These are phyloP conservation scores for Himalopsyche kuldschensis DNA, from an alignment of 2,888 invertebrate genomes.

Conservation along the genomic window DNA sequence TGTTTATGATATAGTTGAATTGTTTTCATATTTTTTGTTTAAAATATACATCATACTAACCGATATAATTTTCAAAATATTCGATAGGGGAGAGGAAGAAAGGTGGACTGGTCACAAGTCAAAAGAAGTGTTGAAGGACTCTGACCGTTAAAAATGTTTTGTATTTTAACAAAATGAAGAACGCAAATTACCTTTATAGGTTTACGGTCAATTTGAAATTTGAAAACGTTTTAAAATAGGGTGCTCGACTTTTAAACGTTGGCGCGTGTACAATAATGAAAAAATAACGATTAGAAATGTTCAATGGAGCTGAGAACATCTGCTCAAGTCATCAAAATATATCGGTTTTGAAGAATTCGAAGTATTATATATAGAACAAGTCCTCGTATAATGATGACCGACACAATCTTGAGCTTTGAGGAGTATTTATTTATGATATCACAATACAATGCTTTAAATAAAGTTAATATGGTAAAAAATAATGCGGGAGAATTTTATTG, in stretches of 20 bases:
- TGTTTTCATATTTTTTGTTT: no score
- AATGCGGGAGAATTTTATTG: no score
- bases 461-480: no score
- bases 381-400: no score
- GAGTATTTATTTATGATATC: no score
- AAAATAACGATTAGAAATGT: background rate
- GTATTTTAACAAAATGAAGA: background rate
- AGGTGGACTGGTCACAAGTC: background rate
- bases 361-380: no score
- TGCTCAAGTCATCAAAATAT: background rate
- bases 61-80: background rate
- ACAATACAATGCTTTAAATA: no score
- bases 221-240: background rate
- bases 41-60: background rate
- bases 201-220: background rate
- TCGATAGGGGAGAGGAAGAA: background rate
- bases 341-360: no score
- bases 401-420: no score
- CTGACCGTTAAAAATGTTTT: background rate
- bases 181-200: background rate
- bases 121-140: background rate
- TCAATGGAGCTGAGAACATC: background rate
- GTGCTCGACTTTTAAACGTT: background rate
- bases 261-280: background rate
- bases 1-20: no score